phyloP scores from a whole-genome alignment of 2,113 vertebrate genomes.

The Paratilapia polleni region DNA sequence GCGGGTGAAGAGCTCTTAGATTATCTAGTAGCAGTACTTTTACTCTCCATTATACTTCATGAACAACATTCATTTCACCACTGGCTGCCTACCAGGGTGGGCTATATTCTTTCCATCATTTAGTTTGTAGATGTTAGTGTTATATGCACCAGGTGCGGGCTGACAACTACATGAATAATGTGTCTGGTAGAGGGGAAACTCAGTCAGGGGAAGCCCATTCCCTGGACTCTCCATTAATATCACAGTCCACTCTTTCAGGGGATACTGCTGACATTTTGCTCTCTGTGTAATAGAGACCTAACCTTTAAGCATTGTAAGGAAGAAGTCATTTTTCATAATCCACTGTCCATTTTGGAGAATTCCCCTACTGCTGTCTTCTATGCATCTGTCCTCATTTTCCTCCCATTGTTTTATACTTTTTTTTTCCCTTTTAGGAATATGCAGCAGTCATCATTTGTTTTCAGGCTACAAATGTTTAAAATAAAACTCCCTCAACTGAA shows the following conservation, averaged over 20 bases:
- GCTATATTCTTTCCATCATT: slow-evolving; percentile 74
- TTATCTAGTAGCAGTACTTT: slow-evolving; percentile 45
- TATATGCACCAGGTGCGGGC: slow-evolving; percentile 71
- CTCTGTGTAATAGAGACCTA: slow-evolving; percentile 86
- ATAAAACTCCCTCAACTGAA: slow-evolving; percentile 32
- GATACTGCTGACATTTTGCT: slow-evolving; percentile 82
- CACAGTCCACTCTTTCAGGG: slow-evolving; percentile 77
- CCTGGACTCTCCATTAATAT: slow-evolving; percentile 81
- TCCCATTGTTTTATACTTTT: slow-evolving; percentile 41
- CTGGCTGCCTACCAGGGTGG: slow-evolving; percentile 55
- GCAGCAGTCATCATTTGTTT: slow-evolving; percentile 39
- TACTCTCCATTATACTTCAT: slow-evolving; percentile 52
- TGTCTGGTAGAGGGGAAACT: slow-evolving; percentile 71
- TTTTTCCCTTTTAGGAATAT: slow-evolving; percentile 9
- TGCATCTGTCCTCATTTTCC: slow-evolving; percentile 60
- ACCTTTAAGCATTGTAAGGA: slow-evolving; percentile 89
- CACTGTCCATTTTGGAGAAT: slow-evolving; percentile 68
- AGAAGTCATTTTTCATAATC: slow-evolving; percentile 90
- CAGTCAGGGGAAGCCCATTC: slow-evolving; percentile 76
- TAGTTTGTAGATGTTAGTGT: slow-evolving; percentile 74
- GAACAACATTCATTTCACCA: slow-evolving; percentile 57
- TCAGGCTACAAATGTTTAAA: neutral
- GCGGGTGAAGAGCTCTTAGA: slow-evolving; percentile 41
- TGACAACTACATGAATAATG: slow-evolving; percentile 80
- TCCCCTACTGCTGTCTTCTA: slow-evolving; percentile 40